Conservation (phyloP, 2,888 invertebrate genomes). For the Drosophila sordidapex region DNA sequence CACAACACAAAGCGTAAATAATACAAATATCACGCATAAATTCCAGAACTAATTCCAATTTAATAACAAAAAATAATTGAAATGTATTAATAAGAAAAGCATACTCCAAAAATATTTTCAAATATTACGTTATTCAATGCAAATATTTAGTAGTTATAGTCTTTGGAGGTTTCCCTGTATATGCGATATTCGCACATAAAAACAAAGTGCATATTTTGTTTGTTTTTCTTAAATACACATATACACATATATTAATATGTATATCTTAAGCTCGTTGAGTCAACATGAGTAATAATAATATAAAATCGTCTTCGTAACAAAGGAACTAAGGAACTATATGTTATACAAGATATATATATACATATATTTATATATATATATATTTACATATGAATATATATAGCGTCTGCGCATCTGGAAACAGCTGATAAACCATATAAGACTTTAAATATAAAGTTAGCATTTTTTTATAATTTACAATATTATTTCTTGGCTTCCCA, state of each 20-base stretch:
- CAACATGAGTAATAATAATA: conserved; percentile 28
- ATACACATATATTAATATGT: neutral
- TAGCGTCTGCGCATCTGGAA: neutral
- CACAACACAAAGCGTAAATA: neutral
- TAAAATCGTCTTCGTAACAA: conserved; percentile 15
- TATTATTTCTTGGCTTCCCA: neutral
- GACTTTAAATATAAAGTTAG: neutral
- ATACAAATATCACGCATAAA: neutral
- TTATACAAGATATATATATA: neutral
- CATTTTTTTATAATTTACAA: neutral
- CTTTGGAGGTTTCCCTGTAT: neutral
- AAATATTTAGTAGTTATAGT: neutral
- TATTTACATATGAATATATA: conserved; percentile 1
- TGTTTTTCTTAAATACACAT: neutral
- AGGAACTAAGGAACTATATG: neutral
- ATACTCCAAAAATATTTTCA: neutral
- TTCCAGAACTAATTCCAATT: neutral
- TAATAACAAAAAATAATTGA: neutral
- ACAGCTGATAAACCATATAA: neutral
- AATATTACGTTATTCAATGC: neutral
- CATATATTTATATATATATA: neutral
- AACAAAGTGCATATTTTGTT: neutral
- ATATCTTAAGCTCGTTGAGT: conserved; percentile 6
- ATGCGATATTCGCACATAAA: neutral
- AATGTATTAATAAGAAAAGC: neutral